Conservation (phyloP, 2,888 invertebrate species). For the Lasius fuliginosus region DNA sequence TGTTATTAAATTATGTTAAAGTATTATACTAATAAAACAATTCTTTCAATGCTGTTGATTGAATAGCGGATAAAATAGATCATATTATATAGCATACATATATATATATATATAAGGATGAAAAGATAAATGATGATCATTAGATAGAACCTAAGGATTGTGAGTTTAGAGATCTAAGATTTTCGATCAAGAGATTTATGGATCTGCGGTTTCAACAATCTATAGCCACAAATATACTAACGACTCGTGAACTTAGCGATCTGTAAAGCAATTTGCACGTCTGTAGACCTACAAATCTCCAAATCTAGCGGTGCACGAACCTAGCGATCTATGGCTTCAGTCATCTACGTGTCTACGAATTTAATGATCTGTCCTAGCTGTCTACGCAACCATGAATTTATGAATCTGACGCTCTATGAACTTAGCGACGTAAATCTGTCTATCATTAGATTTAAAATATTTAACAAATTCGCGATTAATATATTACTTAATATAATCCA, state of each 20-base stretch:
- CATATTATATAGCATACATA: too few species aligned
- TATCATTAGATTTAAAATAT: not conserved
- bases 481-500: not conserved
- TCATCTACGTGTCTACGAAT: constrained; percentile 26
- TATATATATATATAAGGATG: not conserved
- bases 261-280: constrained; percentile 26
- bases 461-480: not conserved
- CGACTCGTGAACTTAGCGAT: not conserved
- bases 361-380: constrained; percentile 25
- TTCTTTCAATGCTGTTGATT: not conserved
- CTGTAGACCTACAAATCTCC: constrained; percentile 14
- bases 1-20: too few species aligned
- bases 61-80: not conserved
- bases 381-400: constrained; percentile 41
- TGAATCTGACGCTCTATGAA: not conserved
- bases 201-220: not conserved
- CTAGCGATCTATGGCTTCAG: constrained; percentile 22
- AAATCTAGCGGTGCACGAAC: constrained; percentile 19
- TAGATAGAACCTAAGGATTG: not conserved
- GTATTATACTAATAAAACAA: not conserved
- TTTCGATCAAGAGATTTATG: constrained; percentile 1
- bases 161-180: not conserved
- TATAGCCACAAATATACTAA: constrained; percentile 9
- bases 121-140: not conserved
- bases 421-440: not conserved